phyloP scores from a whole-genome alignment of 2,888 invertebrate genomes.

The Proisotoma minuta region DNA sequence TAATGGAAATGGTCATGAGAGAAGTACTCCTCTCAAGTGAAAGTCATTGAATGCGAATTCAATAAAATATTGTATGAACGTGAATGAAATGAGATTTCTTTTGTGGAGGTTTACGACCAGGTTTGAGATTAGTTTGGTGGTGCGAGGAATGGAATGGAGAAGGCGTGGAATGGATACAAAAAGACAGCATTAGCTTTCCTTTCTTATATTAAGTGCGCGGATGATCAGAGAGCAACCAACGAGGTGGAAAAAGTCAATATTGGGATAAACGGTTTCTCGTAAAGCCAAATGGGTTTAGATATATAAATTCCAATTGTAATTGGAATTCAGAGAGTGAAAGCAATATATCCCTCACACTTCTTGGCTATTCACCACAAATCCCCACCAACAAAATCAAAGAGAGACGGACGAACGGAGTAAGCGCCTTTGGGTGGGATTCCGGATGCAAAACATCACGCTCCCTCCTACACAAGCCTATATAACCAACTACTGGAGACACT shows the following conservation, averaged over 20 bases:
- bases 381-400: too few species aligned
- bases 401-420: too few species aligned
- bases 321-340: slow-evolving; percentile 44
- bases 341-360: slow-evolving; percentile 21
- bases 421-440: too few species aligned
- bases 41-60: slow-evolving; percentile 4
- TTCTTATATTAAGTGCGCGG: slow-evolving; percentile 24
- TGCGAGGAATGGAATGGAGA: not conserved
- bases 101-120: not conserved
- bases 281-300: slow-evolving; percentile 48
- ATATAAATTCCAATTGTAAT: slow-evolving; percentile 49
- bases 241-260: slow-evolving; percentile 49
- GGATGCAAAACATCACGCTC: too few species aligned
- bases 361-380: not conserved
- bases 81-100: slow-evolving; percentile 4
- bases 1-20: not conserved
- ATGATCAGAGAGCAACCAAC: slow-evolving; percentile 42
- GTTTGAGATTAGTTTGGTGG: not conserved
- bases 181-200: slow-evolving; percentile 3
- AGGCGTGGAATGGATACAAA: slow-evolving; percentile 5
- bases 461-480: too few species aligned
- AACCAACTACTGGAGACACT: too few species aligned
- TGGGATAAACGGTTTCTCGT: slow-evolving; percentile 49
- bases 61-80: not conserved
- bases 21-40: not conserved